phyloP scores from a whole-genome alignment of 2,888 invertebrate genomes.

The Limnephilus rhombicus region DNA sequence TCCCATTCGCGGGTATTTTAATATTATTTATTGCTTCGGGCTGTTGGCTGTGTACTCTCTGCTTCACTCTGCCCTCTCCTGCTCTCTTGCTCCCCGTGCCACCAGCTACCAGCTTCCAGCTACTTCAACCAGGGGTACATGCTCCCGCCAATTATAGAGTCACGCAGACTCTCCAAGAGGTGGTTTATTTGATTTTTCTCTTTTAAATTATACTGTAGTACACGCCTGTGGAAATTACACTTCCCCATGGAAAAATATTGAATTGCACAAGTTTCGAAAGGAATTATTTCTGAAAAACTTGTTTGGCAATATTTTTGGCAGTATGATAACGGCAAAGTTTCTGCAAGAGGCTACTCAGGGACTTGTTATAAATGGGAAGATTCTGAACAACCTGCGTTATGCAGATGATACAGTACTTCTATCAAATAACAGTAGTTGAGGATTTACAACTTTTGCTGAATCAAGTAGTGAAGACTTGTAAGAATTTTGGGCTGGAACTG shows the following conservation, averaged over 20 bases:
- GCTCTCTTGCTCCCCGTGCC: background rate
- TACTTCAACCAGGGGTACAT: background rate
- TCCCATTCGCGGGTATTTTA: slow-evolving; percentile 56
- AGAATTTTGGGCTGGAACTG: too few relatives aligned
- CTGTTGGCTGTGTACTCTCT: slow-evolving; percentile 18
- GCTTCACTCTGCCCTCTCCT: background rate
- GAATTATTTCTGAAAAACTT: background rate
- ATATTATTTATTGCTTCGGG: slow-evolving; percentile 61
- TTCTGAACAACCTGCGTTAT: too few relatives aligned
- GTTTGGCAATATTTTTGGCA: background rate
- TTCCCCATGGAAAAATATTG: background rate
- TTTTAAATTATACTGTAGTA: slow-evolving; percentile 51
- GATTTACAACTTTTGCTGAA: too few relatives aligned
- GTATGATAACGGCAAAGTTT: too few relatives aligned
- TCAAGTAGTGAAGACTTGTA: too few relatives aligned
- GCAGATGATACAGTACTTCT: too few relatives aligned
- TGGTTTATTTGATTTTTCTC: slow-evolving; percentile 62
- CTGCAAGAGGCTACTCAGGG: too few relatives aligned
- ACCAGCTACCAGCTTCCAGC: background rate
- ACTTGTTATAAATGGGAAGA: too few relatives aligned
- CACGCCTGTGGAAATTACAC: background rate
- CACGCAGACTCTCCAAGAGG: slow-evolving; percentile 53
- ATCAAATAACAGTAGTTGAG: too few relatives aligned
- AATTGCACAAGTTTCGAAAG: background rate
- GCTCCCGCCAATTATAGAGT: slow-evolving; percentile 64